Evolutionary conservation across 2,113 vertebrate species (phyloP), one percentile per base, ranked within the genome.

Genomic region (Pelmatolapia mariae): DNA sequence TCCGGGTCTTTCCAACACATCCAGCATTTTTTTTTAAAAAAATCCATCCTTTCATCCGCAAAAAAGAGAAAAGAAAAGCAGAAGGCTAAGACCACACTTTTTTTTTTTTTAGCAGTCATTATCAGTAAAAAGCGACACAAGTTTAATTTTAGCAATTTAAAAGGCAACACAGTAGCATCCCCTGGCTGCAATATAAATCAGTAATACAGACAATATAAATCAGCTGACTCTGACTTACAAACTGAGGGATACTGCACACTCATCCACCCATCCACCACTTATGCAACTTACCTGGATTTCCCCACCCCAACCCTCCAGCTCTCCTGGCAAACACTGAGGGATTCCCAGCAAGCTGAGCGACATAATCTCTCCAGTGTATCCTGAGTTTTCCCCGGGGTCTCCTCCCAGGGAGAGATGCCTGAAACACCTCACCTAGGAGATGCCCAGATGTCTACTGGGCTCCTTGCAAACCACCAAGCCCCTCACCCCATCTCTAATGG

Each of bases 11-110:
- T 38, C 33, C 33, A 38, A 38, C 3, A 66, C 33, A 38, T 22
- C 2, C 19, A 38, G 61, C 19, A 38, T 66, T 66, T 31, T 59
- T 10, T 6, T 1, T 0, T 0, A 0, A 8, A 22, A 52, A 53
- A 59, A 66, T 22, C 61, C 61, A 66, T 66, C 33, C 33, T 22
- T 66, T 22, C 33, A 13, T n/a, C 2, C 3, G 4, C 19, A 38
- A 66, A 66, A 15, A 61, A 31, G 36, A 38, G 1, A 36, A 38
- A 71, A 1, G 12, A 71, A 73, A 73, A 45, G 10, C 40, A 50
- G 16, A 76, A 19, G 22, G 6, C 18, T 29, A 2, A 47, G 15
- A 26, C 40, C 22, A 26, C 13, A 29, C 24, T 0, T 33, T 54
- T 1, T 2, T 0, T 33, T 54, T 1, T 2, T 63, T 63, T 33